Evolutionary conservation across 2,888 invertebrate species (phyloP).

Genomic region (Dolichomitus sp.): DNA sequence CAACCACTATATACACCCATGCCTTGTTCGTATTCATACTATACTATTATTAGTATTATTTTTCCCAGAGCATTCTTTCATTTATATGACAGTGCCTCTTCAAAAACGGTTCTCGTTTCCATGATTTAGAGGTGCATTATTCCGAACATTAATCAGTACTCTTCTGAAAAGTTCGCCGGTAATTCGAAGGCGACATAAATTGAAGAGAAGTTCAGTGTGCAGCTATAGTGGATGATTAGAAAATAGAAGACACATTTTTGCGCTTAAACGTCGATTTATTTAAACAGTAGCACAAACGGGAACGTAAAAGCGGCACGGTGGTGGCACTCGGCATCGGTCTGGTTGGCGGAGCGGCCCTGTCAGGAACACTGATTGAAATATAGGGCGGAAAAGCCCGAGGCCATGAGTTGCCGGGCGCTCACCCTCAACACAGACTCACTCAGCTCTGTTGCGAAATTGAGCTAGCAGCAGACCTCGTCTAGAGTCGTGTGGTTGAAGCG

Average conservation of each 20-base stretch:
- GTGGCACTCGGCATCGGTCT: constrained; percentile 26
- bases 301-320: constrained; percentile 14
- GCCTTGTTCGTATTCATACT: constrained; percentile 50
- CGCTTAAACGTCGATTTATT: constrained; percentile 84
- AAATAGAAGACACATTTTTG: constrained; percentile 78
- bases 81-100: no score
- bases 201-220: background rate
- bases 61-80: constrained; percentile 6
- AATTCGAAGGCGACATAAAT: constrained; percentile 40
- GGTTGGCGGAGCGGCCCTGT: constrained; percentile 76
- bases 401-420: constrained; percentile 74
- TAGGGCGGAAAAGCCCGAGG: constrained; percentile 82
- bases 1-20: constrained; percentile 53
- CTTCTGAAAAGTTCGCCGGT: constrained; percentile 9
- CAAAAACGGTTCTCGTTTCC: background rate
- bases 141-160: constrained; percentile 27
- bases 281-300: constrained; percentile 71
- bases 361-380: constrained; percentile 85
- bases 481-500: constrained; percentile 69
- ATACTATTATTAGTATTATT: constrained; percentile 54
- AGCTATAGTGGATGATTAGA: constrained; percentile 35
- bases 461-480: constrained; percentile 41
- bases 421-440: constrained; percentile 59
- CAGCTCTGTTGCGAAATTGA: constrained; percentile 31
- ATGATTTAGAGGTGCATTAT: background rate